These are phyloP conservation scores for Athene noctua DNA, from an alignment of 2,113 vertebrate genomes.

Conservation along the genomic window DNA sequence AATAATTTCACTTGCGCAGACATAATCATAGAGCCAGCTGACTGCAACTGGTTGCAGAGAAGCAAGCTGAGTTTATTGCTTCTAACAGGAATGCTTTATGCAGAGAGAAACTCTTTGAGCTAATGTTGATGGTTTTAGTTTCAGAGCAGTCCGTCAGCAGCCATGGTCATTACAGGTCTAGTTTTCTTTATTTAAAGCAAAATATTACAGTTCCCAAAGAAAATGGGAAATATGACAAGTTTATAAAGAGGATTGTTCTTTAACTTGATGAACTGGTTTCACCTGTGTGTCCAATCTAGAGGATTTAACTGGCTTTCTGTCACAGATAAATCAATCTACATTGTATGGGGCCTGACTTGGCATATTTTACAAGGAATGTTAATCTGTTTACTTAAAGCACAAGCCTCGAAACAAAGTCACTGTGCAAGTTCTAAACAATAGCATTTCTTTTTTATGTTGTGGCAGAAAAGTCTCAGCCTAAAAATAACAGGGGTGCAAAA, in stretches of 20 bases:
- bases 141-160: background rate
- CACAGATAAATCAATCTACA: constrained; percentile 5
- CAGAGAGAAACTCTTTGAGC: background rate
- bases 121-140: background rate
- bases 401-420: background rate
- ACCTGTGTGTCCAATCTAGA: background rate
- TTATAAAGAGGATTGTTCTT: background rate
- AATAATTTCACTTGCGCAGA: background rate
- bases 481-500: background rate
- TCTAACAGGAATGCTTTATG: constrained; percentile 9
- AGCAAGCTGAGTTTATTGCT: background rate
- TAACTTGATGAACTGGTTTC: constrained; percentile 6
- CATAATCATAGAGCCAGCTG: background rate
- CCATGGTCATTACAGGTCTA: background rate
- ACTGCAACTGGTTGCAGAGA: background rate
- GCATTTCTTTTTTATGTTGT: background rate
- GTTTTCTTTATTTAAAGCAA: background rate
- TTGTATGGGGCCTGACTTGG: background rate
- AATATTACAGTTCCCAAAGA: background rate
- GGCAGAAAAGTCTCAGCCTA: background rate
- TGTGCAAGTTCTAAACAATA: background rate
- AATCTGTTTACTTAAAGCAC: background rate
- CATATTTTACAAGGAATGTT: constrained; percentile 10
- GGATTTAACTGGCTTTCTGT: constrained; percentile 6
- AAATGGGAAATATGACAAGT: background rate